Base-by-base conservation (phyloP, 2,113 vertebrate genomes). In the Apodemus sylvaticus region DNA sequence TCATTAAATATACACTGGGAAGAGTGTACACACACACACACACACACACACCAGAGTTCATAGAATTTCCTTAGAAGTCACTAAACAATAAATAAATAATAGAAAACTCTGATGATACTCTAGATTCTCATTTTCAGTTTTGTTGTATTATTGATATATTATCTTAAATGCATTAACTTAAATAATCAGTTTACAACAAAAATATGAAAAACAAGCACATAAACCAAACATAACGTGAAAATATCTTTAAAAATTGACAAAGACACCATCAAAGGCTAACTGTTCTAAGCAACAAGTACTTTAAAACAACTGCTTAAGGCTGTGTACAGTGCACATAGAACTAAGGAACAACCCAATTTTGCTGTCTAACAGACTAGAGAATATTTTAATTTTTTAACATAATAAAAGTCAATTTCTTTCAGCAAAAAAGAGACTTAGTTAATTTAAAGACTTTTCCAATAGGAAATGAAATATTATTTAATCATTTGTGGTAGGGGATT, bases 301-400 rank as follows among this genome's bases (percentile, higher is more conserved):
- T 87, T 66, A 92, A 90, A 83, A 73, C 45, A 90, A 34, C 22
- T 90, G 39, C 91, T 86, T 89, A 64, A 93, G 95, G 77, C 85
- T 88, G 10, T 34, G 22, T 22, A 95, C 86, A 51, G 0, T 34
- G 51, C 36, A 12, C 78, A 66, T 34, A 53, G 29, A 77, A 60
- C 10, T 12, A 76, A 66, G 62, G 14, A 3, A 73, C 36, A 91
- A 55, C 22, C 3, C 71, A 31, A 86, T 17, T 82, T 36, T 68
- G 4, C 45, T 70, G n/a, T 74, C 45, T 90, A 11, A 89, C 10
- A 62, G 93, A 62, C 64, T n/a, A 91, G 1, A 76, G 34, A 78
- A 81, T 34, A 1, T 85, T 58, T 82, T n/a, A 17, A 0, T n/a
- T 10, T 58, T 39, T 58, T 14, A 58, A 34, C 34, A 58, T 82